Evolutionary conservation across 2,888 invertebrate species (phyloP).

Genomic region (Drosophila kuntzei): DNA sequence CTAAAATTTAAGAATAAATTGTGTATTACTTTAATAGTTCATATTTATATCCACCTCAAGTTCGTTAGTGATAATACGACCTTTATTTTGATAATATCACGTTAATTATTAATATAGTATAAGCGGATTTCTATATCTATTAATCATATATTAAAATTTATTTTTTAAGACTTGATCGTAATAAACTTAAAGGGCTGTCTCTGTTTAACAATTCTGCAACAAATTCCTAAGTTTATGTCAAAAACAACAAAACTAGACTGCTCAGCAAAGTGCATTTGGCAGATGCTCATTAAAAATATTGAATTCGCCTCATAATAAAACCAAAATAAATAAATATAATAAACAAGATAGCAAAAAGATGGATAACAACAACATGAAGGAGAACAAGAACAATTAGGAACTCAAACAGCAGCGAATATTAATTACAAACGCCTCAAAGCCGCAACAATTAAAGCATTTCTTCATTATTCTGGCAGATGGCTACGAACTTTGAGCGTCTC

Average conservation of each 20-base stretch:
- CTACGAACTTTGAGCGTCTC: constrained; percentile 47
- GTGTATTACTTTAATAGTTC: not conserved
- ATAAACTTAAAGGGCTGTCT: not conserved
- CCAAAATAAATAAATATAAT: not conserved
- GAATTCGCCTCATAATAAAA: constrained; percentile 7
- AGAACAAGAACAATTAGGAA: constrained; percentile 44
- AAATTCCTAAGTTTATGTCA: not conserved
- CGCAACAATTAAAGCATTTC: constrained; percentile 76
- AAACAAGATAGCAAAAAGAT: constrained; percentile 1
- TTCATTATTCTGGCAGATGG: constrained; percentile 63
- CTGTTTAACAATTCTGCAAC: not conserved
- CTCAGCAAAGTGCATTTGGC: not conserved
- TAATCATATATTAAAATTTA: too few relatives aligned
- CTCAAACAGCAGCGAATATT: constrained; percentile 58
- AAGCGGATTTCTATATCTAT: too few relatives aligned
- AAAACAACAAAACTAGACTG: too few relatives aligned
- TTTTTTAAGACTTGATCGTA: too few relatives aligned
- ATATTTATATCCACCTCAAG: too few relatives aligned
- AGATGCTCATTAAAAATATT: constrained; percentile 50
- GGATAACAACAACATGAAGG: constrained; percentile 6
- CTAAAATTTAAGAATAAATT: constrained; percentile 20
- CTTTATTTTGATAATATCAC: too few relatives aligned
- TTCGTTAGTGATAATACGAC: too few relatives aligned
- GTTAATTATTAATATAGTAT: too few relatives aligned
- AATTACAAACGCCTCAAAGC: constrained; percentile 64